Conservation (phyloP, 53 echinoderm and acorn worm genomes). For the Apostichopus leukothele region DNA sequence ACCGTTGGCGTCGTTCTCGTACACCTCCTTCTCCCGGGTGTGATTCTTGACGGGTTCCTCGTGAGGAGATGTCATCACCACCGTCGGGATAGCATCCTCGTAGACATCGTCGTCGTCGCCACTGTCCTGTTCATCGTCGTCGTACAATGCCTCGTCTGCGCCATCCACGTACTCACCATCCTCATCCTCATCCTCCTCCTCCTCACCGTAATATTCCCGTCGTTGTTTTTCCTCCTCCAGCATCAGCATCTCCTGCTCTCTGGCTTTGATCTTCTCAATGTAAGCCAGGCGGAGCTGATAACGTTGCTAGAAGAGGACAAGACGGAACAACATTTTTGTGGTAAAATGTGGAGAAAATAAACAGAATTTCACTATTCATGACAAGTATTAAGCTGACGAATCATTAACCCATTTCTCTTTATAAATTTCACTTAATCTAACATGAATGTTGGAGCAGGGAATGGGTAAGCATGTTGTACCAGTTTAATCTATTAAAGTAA, state of each 20-base stretch:
- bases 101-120: neutral
- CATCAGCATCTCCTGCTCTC: slow-evolving; percentile 41
- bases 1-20: neutral
- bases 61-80: neutral
- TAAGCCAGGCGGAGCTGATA: slow-evolving; percentile 59
- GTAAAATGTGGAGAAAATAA: neutral
- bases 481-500: too few relatives aligned
- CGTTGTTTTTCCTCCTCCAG: slow-evolving; percentile 41
- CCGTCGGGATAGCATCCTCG: slow-evolving; percentile 17
- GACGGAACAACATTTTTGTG: neutral
- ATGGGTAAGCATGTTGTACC: too few relatives aligned
- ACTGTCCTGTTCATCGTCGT: neutral
- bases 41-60: slow-evolving; percentile 36
- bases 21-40: neutral
- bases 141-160: neutral
- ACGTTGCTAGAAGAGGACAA: slow-evolving; percentile 47
- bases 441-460: too few relatives aligned
- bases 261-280: slow-evolving; percentile 38
- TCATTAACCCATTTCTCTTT: too few relatives aligned
- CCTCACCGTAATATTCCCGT: slow-evolving; percentile 4
- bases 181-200: slow-evolving; percentile 43
- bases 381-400: too few relatives aligned
- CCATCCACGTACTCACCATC: neutral
- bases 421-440: too few relatives aligned
- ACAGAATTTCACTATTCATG: neutral